Base-by-base conservation (phyloP, 2,797 vertebrate genomes). In the Phaenicophaeus curvirostris region DNA sequence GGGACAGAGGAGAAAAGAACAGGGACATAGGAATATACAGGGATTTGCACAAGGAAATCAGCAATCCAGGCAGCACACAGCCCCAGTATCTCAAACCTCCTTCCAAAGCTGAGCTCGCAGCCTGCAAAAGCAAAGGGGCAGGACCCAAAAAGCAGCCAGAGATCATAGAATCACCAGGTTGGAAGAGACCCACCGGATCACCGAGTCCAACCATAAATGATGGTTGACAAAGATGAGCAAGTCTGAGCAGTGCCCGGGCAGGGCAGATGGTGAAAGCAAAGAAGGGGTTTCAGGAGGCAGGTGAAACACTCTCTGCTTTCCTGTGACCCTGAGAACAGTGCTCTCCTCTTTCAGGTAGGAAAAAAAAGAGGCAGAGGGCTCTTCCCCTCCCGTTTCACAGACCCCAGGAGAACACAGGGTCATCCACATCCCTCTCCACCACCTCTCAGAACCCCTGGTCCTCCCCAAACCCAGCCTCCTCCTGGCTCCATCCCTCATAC, bases 1-100 rank as follows among this genome's bases (percentile, higher is more conserved):
- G 79, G 92, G 94, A 87, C 72, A 37, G 78, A 48, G 61, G 39
- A 92, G 80, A 78, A 85, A 90, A 85, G 92, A 92, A 71, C 44
- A 53, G 72, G 76, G 73, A 80, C 50, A 15, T 0, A 1, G 42
- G 58, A 51, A 91, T 80, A 80, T 19, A 57, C 0, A 41, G 24
- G 48, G 83, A 94, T 91, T 93, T 86, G 48, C 67, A 33, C 44
- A 51, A 8, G 25, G 55, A 74, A 91, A 91, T 50, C 20, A 10
- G 58, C 69, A 81, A 24, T 9, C 9, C 51, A 11, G 23, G 51
- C 39, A 72, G 69, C 42, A 37, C 4, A 57, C 9, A 2, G 3
- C 14, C 54, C 21, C 5, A 24, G 1, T 0, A 39, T 15, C 84
- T 15, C 58, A 35, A 61, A 48, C 1, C 30, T 35, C 19, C 44